These are phyloP conservation scores for Eolophus roseicapilla DNA, from an alignment of 2,113 vertebrate genomes.

Conservation along the genomic window DNA sequence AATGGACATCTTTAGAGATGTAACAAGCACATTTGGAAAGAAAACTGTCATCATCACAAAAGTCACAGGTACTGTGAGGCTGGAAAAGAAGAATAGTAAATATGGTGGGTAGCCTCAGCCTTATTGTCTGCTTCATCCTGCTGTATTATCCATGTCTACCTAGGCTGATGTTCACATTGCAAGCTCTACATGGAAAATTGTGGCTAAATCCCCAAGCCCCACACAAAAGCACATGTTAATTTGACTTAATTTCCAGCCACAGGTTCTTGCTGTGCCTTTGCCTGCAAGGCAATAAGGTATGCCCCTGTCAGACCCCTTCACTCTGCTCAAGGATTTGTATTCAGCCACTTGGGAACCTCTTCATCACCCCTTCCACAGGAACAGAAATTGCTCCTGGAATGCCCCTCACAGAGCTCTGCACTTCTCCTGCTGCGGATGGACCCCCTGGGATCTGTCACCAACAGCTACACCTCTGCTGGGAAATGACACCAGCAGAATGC, in stretches of 20 bases:
- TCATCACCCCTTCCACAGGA: background rate
- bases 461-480: background rate
- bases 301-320: background rate
- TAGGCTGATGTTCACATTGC: background rate
- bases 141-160: background rate
- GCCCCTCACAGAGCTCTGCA: background rate
- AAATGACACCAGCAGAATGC: background rate
- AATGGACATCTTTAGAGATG: fast-evolving
- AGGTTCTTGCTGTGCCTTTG: background rate
- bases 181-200: background rate
- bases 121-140: background rate
- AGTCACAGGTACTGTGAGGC: background rate
- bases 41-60: background rate
- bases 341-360: fast-evolving
- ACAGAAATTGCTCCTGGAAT: background rate
- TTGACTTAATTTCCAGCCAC: background rate
- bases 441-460: background rate
- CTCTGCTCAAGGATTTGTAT: background rate
- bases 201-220: background rate
- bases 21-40: background rate
- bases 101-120: background rate
- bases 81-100: background rate
- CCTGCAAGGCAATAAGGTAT: background rate
- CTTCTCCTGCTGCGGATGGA: background rate
- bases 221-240: background rate